Evolutionary conservation across 2,113 vertebrate genomes (phyloP), one percentile per base, ranked within the genome.

Genomic region (Strix aluco): DNA sequence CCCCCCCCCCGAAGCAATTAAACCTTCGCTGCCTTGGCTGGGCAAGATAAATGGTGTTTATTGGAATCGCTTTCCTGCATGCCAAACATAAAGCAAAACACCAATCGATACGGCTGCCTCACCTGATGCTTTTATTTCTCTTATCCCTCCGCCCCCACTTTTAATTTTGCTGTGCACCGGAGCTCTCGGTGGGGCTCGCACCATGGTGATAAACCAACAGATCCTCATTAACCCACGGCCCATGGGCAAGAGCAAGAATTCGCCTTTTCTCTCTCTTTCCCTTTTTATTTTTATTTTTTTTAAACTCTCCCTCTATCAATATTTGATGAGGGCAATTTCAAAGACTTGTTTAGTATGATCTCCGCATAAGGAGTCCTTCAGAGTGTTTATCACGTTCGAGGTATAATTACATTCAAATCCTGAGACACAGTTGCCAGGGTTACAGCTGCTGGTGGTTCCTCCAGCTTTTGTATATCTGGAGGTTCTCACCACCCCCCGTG

Each of bases 361-460:
- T 96, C 97, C 91, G 82, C 98, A 98, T 97, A 98, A 98, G 97
- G 96, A 98, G 97, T 94, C 98, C 98, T 98, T 98, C 82, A 20
- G 97, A 98, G 98, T 98, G 98, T 98, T 98, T 98, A 98, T 98
- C 98, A 98, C 93, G 90, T 98, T 98, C 12, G 32, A 98, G 97
- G 97, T 97, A 97, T 98, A 98, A 98, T 98, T 98, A 98, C 97
- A 98, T 98, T 98, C 98, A 98, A 98, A 98, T 98, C 98, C 98
- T 97, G 98, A 98, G 98, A 97, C 97, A 96, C 98, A 97, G 98
- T 98, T 98, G 98, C 98, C 98, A 98, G 98, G 97, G 98, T 98
- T 98, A 98, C 98, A 97, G 96, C 96, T 98, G 97, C 98, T 96
- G 78, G 94, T 97, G 95, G 97, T 95, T 98, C 94, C 96, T 97